Conservation (phyloP, 2,888 invertebrate species). For the Galerucella nymphaeae region DNA sequence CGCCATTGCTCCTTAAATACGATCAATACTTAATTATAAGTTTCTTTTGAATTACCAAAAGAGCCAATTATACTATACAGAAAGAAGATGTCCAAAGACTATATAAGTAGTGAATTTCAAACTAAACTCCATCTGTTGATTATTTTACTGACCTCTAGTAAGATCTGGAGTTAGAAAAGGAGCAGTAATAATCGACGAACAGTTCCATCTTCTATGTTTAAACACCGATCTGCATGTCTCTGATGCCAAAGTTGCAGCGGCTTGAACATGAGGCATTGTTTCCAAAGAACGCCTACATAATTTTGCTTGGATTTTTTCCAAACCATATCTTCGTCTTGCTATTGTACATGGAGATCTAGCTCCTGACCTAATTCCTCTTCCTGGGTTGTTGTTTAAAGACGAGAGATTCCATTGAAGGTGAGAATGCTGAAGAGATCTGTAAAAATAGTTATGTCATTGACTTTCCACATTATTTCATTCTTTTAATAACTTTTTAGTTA, state of each 20-base stretch:
- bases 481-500: no score
- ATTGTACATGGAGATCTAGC: slow-evolving; percentile 60
- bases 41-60: background rate
- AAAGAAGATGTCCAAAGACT: no score
- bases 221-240: slow-evolving; percentile 79
- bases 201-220: slow-evolving; percentile 84
- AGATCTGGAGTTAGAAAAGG: slow-evolving; percentile 82
- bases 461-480: no score
- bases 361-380: slow-evolving; percentile 59
- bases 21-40: background rate
- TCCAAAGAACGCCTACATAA: slow-evolving; percentile 74
- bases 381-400: slow-evolving; percentile 54
- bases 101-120: no score
- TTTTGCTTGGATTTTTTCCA: slow-evolving; percentile 73
- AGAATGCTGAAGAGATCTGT: slow-evolving; percentile 62
- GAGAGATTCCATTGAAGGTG: slow-evolving; percentile 61
- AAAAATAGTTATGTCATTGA: slow-evolving; percentile 20
- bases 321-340: slow-evolving; percentile 62
- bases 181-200: slow-evolving; percentile 78
- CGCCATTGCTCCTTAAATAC: background rate
- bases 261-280: slow-evolving; percentile 81
- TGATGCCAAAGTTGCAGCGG: slow-evolving; percentile 76
- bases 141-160: slow-evolving; percentile 72
- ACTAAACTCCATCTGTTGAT: background rate
- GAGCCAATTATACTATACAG: background rate